phyloP scores from a whole-genome alignment of 1,140 invertebrate genomes.

The Drosophila pachea region DNA sequence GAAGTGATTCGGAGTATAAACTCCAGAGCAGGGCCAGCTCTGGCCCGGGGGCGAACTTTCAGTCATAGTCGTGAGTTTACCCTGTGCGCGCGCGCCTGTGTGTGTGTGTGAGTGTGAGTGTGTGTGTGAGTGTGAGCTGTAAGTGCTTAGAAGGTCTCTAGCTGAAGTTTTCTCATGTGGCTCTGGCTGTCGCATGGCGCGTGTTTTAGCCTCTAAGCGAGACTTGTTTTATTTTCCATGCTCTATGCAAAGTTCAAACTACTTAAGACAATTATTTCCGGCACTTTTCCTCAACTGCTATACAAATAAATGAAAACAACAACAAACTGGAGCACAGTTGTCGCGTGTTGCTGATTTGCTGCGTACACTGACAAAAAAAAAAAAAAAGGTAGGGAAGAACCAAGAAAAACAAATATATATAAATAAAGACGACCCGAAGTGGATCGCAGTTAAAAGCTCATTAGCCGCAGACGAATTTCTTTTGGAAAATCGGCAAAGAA shows the following conservation, averaged over 20 bases:
- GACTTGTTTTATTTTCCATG: constrained; percentile 28
- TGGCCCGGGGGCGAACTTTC: constrained; percentile 31
- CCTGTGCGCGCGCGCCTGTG: not conserved
- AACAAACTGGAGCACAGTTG: constrained; percentile 56
- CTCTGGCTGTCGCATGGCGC: not conserved
- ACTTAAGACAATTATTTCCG: constrained; percentile 75
- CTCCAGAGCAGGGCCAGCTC: constrained; percentile 43
- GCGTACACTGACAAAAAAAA: not conserved
- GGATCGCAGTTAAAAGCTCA: no score
- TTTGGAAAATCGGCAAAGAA: no score
- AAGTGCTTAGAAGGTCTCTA: constrained; percentile 16
- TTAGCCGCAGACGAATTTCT: no score
- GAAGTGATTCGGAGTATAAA: constrained; percentile 52
- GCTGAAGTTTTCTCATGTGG: not conserved
- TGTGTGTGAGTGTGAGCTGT: not conserved
- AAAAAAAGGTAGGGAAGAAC: not conserved
- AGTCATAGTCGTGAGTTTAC: not conserved
- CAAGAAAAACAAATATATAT: no score
- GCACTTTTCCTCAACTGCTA: constrained; percentile 56
- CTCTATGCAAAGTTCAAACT: constrained; percentile 65
- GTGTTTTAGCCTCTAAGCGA: constrained; percentile 15
- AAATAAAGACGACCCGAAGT: no score
- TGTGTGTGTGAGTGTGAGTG: not conserved
- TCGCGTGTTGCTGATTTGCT: constrained; percentile 23
- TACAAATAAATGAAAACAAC: not conserved